Evolutionary conservation across 1,140 invertebrate genomes (phyloP), one percentile per base, ranked within the genome.

Genomic region (Zophobas atratus): DNA sequence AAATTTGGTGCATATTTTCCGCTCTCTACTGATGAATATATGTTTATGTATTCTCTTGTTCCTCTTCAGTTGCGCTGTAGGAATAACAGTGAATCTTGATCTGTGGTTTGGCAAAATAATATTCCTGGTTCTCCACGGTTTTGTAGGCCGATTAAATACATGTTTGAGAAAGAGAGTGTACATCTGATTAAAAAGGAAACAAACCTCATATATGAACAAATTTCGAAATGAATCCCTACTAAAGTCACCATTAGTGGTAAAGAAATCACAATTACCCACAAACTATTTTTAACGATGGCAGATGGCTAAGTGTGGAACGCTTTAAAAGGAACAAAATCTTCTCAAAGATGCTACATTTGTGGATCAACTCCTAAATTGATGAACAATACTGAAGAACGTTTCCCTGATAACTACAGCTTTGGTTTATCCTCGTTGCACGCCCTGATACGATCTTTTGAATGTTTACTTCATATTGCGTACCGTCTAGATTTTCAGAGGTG

Each of bases 221-320:
- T 81, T 63, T 80, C 76, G 34, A 51, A 72, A 57, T 79, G 84
- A 32, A 49, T 76, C 36, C 63, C 79, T 8, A 78, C 77, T 70
- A 39, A 81, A 63, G 78, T 72, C 8, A 46, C 3, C 8, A 8
- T 46, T 8, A 8, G 8, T 4, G 43, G 43, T 46, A 46, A 46
- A 8, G 0, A 46, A 46, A 46, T 46, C 3, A 4, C 43, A 3
- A 46, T 46, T 8, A 46, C 8, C 3, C 43, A 46, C 43, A 46
- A 46, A 4, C 8, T 46, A 8, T 63, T 39, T 78, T 55, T 86
- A 33, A 87, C 85, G 35, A 87, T 88, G 85, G 81, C 88, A 8
- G 86, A 89, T 76, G 85, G 82, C 5, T 88, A 89, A 83, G 85
- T 88, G 1, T 86, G 84, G 55, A 88, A 88, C 79, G 84, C 85